Evolutionary conservation across 2,113 vertebrate genomes (phyloP).

Genomic region (Cinclus mexicanus): DNA sequence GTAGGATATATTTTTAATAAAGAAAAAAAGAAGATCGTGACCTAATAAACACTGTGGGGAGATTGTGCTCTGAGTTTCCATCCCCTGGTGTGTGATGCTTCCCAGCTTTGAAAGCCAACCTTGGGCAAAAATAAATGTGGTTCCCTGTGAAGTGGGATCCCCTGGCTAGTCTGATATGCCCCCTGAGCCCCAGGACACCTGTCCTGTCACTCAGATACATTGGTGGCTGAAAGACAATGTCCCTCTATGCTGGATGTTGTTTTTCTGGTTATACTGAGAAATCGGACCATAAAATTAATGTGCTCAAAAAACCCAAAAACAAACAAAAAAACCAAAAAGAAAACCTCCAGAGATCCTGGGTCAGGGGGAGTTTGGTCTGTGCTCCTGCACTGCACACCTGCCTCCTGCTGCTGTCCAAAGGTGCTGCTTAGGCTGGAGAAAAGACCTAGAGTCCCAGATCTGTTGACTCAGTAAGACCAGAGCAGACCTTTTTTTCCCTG

Average conservation of each 20-base stretch:
- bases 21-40: background rate
- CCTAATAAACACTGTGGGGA: background rate
- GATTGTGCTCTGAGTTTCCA: background rate
- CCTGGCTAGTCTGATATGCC: fast-evolving
- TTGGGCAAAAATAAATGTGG: background rate
- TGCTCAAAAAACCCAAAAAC: background rate
- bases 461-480: background rate
- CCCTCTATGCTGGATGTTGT: background rate
- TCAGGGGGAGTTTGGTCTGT: background rate
- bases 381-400: background rate
- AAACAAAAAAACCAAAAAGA: background rate
- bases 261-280: background rate
- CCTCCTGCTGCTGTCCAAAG: background rate
- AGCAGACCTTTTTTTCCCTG: background rate
- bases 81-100: background rate
- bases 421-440: background rate
- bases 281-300: background rate
- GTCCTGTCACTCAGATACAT: fast-evolving
- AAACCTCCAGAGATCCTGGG: background rate
- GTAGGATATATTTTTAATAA: background rate
- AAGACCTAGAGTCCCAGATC: background rate
- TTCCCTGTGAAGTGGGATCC: background rate
- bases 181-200: background rate
- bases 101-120: background rate
- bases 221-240: background rate